Base-by-base conservation (phyloP, 2,888 invertebrate species). In the Lepidocyrtoides sp. region DNA sequence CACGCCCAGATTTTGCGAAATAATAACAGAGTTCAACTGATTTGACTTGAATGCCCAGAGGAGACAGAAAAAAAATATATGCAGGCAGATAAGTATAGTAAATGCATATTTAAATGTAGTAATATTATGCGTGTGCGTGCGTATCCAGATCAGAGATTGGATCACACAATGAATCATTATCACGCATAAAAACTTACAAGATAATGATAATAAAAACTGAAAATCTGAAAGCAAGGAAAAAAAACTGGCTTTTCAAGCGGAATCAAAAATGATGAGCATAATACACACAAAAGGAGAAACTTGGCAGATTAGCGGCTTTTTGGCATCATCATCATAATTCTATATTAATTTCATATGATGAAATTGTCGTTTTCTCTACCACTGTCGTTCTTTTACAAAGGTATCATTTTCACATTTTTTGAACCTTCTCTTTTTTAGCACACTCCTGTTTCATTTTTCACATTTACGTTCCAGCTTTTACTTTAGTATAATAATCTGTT, bases 381-480 rank as follows among this genome's bases (percentile, higher is more conserved):
- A 8, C 36, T n/a, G 20, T 32, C 29, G 41, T 48, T 12, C 17
- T 48, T 26, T 7, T n/a, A 75, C 75, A 48, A 48, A 57, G 23
- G 14, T 72, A 41, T 72, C 44, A 41, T 20, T 75, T 75, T 75
- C 26, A 75, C 10, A 23, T 17, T 20, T 17, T 12, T n/a, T n/a
- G 26, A 51, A 75, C 44, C 23, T 75, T 48, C 26, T 51, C 75
- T 72, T 75, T 23, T 69, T 36, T 17, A 17, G 1, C 17, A n/a
- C n/a, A 51, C 1, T 51, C n/a, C 51, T 44, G 44, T 17, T 51
- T n/a, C 48, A 20, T 26, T n/a, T 60, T 17, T 23, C 23, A 14
- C 60, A 60, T 48, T 29, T 72, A 26, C n/a, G 44, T 75, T 75
- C 81, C 81, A 81, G 81, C 54, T 81, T 81, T 81, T 81, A 54